phyloP scores from a whole-genome alignment of 1,140 invertebrate species.

The Drosophila prosaltans region DNA sequence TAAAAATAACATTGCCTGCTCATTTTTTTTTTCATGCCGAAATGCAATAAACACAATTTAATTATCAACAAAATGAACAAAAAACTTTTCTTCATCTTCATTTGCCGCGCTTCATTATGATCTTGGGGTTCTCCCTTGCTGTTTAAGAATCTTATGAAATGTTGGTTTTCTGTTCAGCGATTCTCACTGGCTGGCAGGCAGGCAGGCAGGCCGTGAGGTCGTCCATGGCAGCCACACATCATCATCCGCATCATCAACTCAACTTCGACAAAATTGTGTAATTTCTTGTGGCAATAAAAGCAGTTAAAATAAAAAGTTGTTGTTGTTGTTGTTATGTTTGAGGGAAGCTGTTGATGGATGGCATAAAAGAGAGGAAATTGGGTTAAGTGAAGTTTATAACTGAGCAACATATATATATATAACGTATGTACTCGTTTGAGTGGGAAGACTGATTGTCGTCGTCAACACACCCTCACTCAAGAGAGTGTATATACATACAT shows the following conservation, averaged over 20 bases:
- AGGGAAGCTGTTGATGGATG: conserved; percentile 8
- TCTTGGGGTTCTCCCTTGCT: neutral
- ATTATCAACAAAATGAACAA: conserved; percentile 21
- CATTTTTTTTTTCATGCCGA: conserved; percentile 6
- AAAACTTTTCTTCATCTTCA: conserved; percentile 36
- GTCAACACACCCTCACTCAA: neutral
- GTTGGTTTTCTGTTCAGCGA: neutral
- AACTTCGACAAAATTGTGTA: conserved; percentile 11
- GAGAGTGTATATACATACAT: neutral
- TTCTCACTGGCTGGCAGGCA: no score
- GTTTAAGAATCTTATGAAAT: conserved; percentile 6
- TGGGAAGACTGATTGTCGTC: neutral
- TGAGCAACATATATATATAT: conserved; percentile 1
- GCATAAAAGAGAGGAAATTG: conserved; percentile 12
- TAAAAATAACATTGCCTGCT: conserved; percentile 11
- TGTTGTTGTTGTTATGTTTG: neutral
- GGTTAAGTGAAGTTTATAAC: conserved; percentile 12
- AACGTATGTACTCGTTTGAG: neutral
- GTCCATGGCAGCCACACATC: conserved; percentile 5
- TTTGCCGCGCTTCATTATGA: neutral
- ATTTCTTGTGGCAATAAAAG: conserved; percentile 14
- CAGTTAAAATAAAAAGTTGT: conserved; percentile 12
- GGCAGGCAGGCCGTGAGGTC: no score
- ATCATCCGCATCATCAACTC: conserved; percentile 5
- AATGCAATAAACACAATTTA: conserved; percentile 33